Conservation (phyloP, 2,888 invertebrate species). For the Dyspetes luteomarginatus region DNA sequence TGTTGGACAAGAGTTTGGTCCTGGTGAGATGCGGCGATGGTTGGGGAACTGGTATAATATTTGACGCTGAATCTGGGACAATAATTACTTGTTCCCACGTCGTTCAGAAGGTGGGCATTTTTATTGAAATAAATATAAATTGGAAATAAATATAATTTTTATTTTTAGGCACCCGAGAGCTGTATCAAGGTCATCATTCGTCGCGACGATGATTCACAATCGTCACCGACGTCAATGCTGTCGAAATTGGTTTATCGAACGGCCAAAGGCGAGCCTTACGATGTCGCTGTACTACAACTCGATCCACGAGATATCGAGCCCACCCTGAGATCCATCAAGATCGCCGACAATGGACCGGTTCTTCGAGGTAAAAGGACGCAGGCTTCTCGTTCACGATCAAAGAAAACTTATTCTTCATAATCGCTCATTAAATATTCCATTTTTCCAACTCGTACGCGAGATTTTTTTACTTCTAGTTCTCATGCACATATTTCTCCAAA, state of each 20-base stretch:
- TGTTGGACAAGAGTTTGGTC: slow-evolving; percentile 84
- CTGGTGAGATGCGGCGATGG: slow-evolving; percentile 85
- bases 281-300: slow-evolving; percentile 79
- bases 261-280: slow-evolving; percentile 77
- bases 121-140: background rate
- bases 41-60: slow-evolving; percentile 87
- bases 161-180: slow-evolving; percentile 72
- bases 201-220: slow-evolving; percentile 59
- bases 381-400: slow-evolving; percentile 1
- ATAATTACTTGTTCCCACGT: slow-evolving; percentile 87
- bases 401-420: background rate
- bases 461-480: too few relatives aligned
- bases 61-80: slow-evolving; percentile 83
- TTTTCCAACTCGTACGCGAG: too few relatives aligned
- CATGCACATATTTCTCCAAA: too few relatives aligned
- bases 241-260: slow-evolving; percentile 80
- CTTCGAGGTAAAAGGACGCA: slow-evolving; percentile 75
- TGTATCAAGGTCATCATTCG: slow-evolving; percentile 72
- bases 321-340: slow-evolving; percentile 71
- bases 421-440: too few relatives aligned
- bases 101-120: slow-evolving; percentile 83
- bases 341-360: slow-evolving; percentile 66
- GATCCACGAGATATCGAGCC: slow-evolving; percentile 69
- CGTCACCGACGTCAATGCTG: slow-evolving; percentile 57
- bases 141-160: slow-evolving; percentile 4